A percentile compares a stretch with the other conserved stretches of the same genome.
Evolutionary conservation across 1,140 invertebrate species (phyloP).

Genomic region (Drosophila melanica): DNA sequence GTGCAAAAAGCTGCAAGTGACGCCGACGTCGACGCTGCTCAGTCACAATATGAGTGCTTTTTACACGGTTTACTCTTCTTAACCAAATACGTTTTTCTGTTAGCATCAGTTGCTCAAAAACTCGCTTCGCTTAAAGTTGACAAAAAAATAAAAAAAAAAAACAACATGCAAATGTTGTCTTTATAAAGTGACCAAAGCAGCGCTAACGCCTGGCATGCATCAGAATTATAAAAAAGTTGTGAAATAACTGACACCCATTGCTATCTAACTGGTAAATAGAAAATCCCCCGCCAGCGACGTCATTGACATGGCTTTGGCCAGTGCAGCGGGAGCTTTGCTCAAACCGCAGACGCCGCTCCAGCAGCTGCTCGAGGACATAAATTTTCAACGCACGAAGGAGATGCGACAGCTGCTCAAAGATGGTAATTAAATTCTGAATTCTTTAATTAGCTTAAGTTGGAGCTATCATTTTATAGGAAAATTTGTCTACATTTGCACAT

Average conservation of each 20-base stretch:
- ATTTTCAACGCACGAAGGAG: slow-evolving; percentile 95
- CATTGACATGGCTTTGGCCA: slow-evolving; percentile 86
- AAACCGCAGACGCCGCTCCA: slow-evolving; percentile 90
- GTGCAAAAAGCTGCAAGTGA: slow-evolving; percentile 37
- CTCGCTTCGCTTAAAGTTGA: neutral
- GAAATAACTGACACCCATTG: slow-evolving; percentile 20
- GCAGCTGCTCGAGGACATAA: slow-evolving; percentile 94
- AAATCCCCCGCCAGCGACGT: slow-evolving; percentile 31
- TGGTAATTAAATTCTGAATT: slow-evolving; percentile 85
- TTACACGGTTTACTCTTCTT: slow-evolving; percentile 11
- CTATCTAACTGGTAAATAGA: slow-evolving; percentile 12
- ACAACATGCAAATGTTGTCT: slow-evolving; percentile 4
- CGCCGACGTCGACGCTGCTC: slow-evolving; percentile 13
- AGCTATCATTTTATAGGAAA: slow-evolving; percentile 33
- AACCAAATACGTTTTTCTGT: slow-evolving; percentile 8
- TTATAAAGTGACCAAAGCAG: slow-evolving; percentile 11
- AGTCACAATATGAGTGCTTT: slow-evolving; percentile 20
- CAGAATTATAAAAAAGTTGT: slow-evolving; percentile 23
- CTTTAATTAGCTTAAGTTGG: neutral
- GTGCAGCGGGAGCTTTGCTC: slow-evolving; percentile 86
- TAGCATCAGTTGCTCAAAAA: slow-evolving; percentile 17
- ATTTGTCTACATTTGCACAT: slow-evolving; percentile 79
- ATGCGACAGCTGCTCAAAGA: slow-evolving; percentile 94
- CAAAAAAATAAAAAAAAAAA: neutral
- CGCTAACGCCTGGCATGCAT: neutral